Conservation (phyloP, 2,113 vertebrate genomes). For the Prunella himalayana region DNA sequence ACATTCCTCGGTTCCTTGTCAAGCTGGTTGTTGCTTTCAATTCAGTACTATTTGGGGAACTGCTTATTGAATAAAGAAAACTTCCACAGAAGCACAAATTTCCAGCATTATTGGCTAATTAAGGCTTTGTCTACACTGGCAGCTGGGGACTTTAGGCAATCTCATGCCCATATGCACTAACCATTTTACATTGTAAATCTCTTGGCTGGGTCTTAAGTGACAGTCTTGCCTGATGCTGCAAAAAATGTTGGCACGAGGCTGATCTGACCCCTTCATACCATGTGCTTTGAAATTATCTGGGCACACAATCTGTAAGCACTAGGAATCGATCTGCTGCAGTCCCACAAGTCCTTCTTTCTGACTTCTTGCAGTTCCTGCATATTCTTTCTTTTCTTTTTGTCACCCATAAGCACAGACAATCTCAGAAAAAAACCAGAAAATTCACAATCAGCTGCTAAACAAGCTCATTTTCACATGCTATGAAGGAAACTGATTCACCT, state of each 20-base stretch:
- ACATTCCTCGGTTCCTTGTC: background rate
- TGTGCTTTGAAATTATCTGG: conserved; percentile 61
- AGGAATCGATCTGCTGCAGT: conserved; percentile 21
- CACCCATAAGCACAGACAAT: background rate
- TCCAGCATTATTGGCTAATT: conserved; percentile 59
- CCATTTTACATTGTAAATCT: conserved; percentile 70
- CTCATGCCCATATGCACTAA: conserved; percentile 59
- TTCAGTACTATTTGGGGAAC: background rate
- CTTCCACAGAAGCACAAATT: conserved; percentile 31
- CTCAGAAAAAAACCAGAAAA: background rate
- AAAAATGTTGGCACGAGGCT: conserved; percentile 57
- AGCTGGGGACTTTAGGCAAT: conserved; percentile 65
- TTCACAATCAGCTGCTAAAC: background rate
- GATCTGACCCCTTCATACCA: conserved; percentile 58
- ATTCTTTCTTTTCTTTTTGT: background rate
- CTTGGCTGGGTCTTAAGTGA: conserved; percentile 65
- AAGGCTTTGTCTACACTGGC: conserved; percentile 46
- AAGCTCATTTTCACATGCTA: accelerated
- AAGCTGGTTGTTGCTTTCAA: conserved; percentile 1
- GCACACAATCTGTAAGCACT: conserved; percentile 46
- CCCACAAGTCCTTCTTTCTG: background rate
- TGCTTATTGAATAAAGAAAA: conserved; percentile 38
- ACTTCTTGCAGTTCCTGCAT: background rate
- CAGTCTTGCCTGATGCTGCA: conserved; percentile 67
- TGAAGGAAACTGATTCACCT: background rate